Evolutionary conservation across 2,888 invertebrate genomes (phyloP).

Genomic region (Netelia virgata): DNA sequence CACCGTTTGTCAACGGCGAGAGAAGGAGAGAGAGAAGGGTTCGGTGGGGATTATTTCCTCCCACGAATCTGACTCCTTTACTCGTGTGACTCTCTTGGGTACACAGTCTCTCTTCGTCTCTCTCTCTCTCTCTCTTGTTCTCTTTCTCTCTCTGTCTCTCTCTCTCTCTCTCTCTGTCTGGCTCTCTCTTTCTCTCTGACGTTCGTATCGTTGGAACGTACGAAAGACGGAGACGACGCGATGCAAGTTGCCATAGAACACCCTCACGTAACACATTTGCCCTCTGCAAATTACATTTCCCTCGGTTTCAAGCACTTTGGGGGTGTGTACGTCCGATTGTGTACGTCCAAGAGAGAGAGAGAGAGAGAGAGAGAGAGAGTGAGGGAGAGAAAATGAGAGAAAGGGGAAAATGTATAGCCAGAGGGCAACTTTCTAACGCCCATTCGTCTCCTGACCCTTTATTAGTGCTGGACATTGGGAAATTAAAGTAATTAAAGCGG

Average conservation of each 20-base stretch:
- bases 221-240: neutral
- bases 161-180: conserved; percentile 28
- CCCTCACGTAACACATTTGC: conserved; percentile 61
- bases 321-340: conserved; percentile 46
- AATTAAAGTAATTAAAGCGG: conserved; percentile 59
- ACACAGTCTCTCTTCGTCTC: conserved; percentile 24
- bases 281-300: conserved; percentile 68
- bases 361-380: conserved; percentile 28
- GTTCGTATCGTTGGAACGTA: conserved; percentile 11
- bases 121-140: conserved; percentile 31
- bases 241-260: conserved; percentile 50
- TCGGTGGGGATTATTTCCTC: conserved; percentile 58
- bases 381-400: conserved; percentile 34
- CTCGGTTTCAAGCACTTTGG: conserved; percentile 58
- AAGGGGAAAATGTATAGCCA: conserved; percentile 52
- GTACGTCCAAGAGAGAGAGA: conserved; percentile 21
- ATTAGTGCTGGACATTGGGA: conserved; percentile 60
- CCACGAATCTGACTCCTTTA: conserved; percentile 45
- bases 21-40: conserved; percentile 14
- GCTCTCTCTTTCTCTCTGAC: conserved; percentile 10
- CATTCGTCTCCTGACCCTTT: conserved; percentile 63
- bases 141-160: conserved; percentile 40
- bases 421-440: conserved; percentile 58
- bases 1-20: conserved; percentile 65
- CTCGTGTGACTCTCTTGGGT: neutral